These are phyloP conservation scores for Leptothorax acervorum DNA, from an alignment of 2,888 invertebrate species.

Conservation along the genomic window DNA sequence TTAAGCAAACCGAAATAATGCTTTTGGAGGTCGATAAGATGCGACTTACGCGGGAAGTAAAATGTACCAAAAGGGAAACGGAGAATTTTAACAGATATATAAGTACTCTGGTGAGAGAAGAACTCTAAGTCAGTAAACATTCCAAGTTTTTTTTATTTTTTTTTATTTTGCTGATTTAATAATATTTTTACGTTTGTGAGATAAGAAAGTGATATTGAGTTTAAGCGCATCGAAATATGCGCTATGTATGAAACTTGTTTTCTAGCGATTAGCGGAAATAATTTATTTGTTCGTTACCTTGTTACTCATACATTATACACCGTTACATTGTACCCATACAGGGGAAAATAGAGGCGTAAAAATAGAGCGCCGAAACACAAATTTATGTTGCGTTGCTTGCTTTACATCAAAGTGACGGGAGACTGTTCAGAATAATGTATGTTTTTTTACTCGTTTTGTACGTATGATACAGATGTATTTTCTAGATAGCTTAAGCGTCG, in stretches of 20 bases:
- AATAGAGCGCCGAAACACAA: background rate
- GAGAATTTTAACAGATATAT: slow-evolving; percentile 78
- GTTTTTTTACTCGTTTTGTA: background rate
- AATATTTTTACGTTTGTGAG: background rate
- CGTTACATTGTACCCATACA: background rate
- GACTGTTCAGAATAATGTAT: background rate
- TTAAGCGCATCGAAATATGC: background rate
- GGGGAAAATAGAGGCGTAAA: background rate
- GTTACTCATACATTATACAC: background rate
- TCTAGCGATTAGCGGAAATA: slow-evolving; percentile 18
- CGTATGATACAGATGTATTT: background rate
- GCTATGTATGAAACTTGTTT: slow-evolving; percentile 15
- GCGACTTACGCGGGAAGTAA: slow-evolving; percentile 82
- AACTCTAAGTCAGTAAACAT: slow-evolving; percentile 51
- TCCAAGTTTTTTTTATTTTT: background rate
- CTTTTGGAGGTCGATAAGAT: slow-evolving; percentile 80
- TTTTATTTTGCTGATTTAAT: background rate
- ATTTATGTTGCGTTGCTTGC: background rate
- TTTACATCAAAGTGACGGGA: background rate
- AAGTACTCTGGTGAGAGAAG: slow-evolving; percentile 76
- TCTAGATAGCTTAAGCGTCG: background rate
- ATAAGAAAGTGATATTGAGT: background rate
- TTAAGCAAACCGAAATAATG: slow-evolving; percentile 85
- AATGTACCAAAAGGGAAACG: slow-evolving; percentile 79
- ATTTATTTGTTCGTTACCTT: slow-evolving; percentile 19